A percentile compares a stretch with the other conserved stretches of the same genome.
These are phyloP conservation scores for Labeo calbasu DNA, from an alignment of 2,797 vertebrate genomes.

Conservation along the genomic window DNA sequence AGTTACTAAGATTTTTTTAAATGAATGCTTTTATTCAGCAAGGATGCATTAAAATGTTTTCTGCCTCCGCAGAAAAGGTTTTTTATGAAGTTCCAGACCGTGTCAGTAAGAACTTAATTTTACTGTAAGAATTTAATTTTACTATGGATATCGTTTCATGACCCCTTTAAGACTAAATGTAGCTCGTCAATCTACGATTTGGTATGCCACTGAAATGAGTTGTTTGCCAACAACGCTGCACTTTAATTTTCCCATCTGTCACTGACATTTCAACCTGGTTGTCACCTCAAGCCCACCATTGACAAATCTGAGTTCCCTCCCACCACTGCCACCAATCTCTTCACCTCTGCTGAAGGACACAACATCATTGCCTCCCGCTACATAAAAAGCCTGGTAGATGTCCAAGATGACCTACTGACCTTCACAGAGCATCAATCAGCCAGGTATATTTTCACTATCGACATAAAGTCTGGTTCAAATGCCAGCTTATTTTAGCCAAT, in stretches of 20 bases:
- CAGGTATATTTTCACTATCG: background rate
- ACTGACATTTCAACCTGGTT: constrained; percentile 27
- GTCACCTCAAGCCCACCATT: constrained; percentile 13
- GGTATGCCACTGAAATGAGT: background rate
- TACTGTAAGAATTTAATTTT: no score
- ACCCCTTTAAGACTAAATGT: background rate
- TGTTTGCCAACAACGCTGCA: background rate
- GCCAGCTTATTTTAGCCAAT: background rate
- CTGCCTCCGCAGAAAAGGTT: no score
- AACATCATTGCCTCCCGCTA: background rate
- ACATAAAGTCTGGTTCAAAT: background rate
- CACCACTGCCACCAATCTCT: background rate
- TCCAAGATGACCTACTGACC: constrained; percentile 7
- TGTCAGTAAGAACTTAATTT: no score
- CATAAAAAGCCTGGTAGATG: background rate
- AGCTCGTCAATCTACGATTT: background rate
- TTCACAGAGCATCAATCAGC: background rate
- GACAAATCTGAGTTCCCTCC: background rate
- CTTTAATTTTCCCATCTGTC: constrained; percentile 17
- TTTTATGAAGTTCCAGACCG: no score
- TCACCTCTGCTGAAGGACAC: constrained; percentile 7
- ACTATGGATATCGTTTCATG: no score
- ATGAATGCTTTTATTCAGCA: background rate
- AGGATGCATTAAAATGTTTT: background rate
- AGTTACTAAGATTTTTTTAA: background rate